Base-by-base conservation (phyloP, 2,113 vertebrate genomes). In the Trogon melanurus region DNA sequence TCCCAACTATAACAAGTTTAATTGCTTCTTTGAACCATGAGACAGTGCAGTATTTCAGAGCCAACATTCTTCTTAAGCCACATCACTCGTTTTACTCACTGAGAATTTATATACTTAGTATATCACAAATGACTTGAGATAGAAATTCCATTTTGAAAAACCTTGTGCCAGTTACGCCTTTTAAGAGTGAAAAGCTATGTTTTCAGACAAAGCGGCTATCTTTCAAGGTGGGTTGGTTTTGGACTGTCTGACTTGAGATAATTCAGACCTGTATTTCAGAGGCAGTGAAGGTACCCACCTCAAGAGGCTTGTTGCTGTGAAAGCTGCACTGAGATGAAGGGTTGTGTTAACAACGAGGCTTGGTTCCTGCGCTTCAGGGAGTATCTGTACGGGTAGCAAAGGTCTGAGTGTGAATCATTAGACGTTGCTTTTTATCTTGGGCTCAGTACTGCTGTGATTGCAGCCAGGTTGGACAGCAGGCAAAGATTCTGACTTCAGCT, bases 1-100 rank as follows among this genome's bases (percentile, higher is more conserved):
- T 93, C 92, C 66, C 83, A 81, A 21, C 74, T 91, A 18, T 53
- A 93, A 90, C 72, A 67, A 94, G 93, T 75, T 87, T 97, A 96
- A 94, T 97, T 91, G 86, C 78, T 38, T 57, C 34, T 85, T 91
- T 22, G 13, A 92, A 88, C 67, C 62, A 17, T 27, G 66, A 87
- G 88, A 47, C 17, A n/a, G 61, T 50, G 61, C 51, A 61, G 56
- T 56, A 70, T 91, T 94, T 88, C 34, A 76, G 93, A 91, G 76
- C 60, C 76, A 26, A 53, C 44, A 10, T 38, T 76, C 67, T 87
- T 80, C 88, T 79, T 66, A 82, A 74, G 79, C 64, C 72, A 69
- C 50, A 44, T 80, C 96, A 34, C 57, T 96, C 91, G 48, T 91
- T 92, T 82, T 72, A 48, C 36, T 96, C 66, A 6, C 48, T 75